Conservation (phyloP, 1,140 invertebrate genomes). For the Nomia melanderi region DNA sequence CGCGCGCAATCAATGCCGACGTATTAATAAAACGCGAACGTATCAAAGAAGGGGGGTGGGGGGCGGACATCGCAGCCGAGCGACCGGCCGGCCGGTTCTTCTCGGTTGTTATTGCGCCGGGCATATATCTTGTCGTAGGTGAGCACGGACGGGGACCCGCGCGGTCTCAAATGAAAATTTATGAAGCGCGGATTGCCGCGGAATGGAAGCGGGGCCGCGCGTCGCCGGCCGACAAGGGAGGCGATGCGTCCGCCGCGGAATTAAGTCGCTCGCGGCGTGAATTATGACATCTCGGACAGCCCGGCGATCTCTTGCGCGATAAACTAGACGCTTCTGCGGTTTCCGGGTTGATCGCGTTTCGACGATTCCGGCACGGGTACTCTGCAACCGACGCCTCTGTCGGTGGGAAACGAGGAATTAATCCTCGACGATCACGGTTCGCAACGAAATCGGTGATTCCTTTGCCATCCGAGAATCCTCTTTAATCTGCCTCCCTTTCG, state of each 20-base stretch:
- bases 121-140: conserved; percentile 45
- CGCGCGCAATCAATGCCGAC: conserved; percentile 23
- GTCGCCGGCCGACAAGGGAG: neutral
- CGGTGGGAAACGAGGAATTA: too few species aligned
- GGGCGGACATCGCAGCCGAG: conserved; percentile 5
- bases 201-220: conserved; percentile 51
- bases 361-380: neutral
- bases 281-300: conserved; percentile 42
- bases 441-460: too few species aligned
- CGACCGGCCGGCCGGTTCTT: conserved; percentile 30
- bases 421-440: too few species aligned
- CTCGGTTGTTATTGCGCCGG: conserved; percentile 54
- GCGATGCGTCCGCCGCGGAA: conserved; percentile 25
- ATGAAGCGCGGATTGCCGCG: conserved; percentile 67
- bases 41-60: conserved; percentile 55
- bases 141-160: conserved; percentile 33
- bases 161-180: conserved; percentile 71
- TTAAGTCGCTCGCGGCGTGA: conserved; percentile 43
- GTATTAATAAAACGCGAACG: conserved; percentile 59
- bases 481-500: too few species aligned
- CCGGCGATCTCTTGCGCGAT: conserved; percentile 12
- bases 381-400: neutral
- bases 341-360: neutral
- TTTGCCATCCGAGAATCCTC: too few species aligned
- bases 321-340: conserved; percentile 22